Evolutionary conservation across 2,888 invertebrate genomes (phyloP).

Genomic region (Emmelina monodactyla): DNA sequence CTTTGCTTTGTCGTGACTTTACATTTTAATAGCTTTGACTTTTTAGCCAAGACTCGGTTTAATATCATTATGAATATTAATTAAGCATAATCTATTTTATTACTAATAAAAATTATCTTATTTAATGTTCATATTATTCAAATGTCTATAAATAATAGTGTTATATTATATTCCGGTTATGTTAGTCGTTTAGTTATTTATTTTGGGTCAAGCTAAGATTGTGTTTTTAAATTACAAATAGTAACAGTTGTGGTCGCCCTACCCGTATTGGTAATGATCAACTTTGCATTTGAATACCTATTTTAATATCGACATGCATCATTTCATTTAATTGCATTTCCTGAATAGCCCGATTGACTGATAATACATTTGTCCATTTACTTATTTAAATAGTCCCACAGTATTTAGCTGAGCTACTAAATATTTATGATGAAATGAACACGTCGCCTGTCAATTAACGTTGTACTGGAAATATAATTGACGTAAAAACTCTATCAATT

Average conservation of each 20-base stretch:
- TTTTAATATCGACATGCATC: constrained; percentile 62
- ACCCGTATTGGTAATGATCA: constrained; percentile 30
- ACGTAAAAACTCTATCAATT: constrained; percentile 43
- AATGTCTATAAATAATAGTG: too few relatives aligned
- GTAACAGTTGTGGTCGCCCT: too few relatives aligned
- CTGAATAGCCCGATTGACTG: constrained; percentile 29
- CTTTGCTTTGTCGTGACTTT: constrained; percentile 8
- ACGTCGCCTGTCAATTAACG: constrained; percentile 52
- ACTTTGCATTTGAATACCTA: constrained; percentile 61
- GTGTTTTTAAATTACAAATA: too few relatives aligned
- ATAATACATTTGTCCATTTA: constrained; percentile 25
- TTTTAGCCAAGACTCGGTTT: neutral
- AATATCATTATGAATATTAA: neutral
- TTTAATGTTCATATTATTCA: neutral
- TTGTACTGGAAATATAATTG: constrained; percentile 43
- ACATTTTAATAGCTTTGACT: neutral
- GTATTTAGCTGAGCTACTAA: constrained; percentile 24
- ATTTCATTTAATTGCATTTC: constrained; percentile 60
- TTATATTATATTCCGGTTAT: too few relatives aligned
- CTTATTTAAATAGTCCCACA: constrained; percentile 17
- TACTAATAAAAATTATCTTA: neutral
- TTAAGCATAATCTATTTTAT: constrained; percentile 1
- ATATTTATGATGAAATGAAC: constrained; percentile 41
- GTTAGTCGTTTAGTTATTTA: too few relatives aligned
- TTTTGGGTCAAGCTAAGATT: too few relatives aligned